Percentiles rank a stretch among this genome's conserved stretches.
phyloP scores from a whole-genome alignment of 2,113 vertebrate genomes.

The Ptyas mucosa region DNA sequence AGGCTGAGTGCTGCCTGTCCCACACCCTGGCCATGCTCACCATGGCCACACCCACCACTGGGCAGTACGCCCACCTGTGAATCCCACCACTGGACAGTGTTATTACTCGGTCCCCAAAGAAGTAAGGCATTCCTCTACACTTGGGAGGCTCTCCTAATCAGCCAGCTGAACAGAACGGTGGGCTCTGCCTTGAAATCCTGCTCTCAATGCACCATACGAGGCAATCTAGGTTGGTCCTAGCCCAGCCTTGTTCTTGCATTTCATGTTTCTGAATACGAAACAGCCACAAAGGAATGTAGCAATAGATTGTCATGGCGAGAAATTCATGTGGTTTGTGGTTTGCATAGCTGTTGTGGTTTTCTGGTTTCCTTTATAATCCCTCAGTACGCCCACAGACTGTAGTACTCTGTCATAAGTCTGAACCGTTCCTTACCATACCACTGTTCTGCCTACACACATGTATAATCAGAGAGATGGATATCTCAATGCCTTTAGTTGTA shows the following conservation, averaged over 20 bases:
- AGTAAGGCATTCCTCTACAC: neutral
- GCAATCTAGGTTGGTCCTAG: neutral
- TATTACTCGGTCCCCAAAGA: neutral
- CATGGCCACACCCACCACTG: too few relatives aligned
- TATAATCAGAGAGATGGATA: neutral
- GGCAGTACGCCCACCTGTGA: too few relatives aligned
- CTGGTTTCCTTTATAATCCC: conserved; percentile 60
- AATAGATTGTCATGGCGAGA: conserved; percentile 33
- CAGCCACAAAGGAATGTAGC: conserved; percentile 28
- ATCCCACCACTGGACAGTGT: too few relatives aligned
- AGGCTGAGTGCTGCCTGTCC: too few relatives aligned
- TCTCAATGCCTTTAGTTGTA: neutral
- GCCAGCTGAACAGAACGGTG: neutral
- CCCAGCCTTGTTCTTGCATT: neutral
- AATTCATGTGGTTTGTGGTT: conserved; percentile 68
- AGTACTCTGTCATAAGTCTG: neutral
- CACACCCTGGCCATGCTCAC: too few relatives aligned
- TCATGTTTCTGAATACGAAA: conserved; percentile 38
- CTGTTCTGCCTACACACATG: neutral
- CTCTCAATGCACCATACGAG: neutral
- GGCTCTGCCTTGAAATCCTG: neutral
- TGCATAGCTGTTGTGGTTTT: conserved; percentile 53
- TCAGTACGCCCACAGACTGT: conserved; percentile 37
- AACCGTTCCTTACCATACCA: conserved; percentile 32
- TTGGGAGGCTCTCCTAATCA: neutral